phyloP scores from a whole-genome alignment of 2,888 invertebrate genomes.

The Tribolium freemani region DNA sequence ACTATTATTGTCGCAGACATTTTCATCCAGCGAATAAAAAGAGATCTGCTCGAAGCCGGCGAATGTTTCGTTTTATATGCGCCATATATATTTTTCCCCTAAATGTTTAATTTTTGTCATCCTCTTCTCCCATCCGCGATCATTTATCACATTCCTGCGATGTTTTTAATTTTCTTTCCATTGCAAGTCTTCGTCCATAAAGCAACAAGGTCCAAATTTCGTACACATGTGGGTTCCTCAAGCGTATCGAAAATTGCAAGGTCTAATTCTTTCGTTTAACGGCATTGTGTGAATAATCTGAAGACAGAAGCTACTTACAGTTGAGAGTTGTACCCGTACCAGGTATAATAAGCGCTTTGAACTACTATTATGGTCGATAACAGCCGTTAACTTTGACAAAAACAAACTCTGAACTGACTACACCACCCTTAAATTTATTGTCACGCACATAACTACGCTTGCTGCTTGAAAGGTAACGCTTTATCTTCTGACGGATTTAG shows the following conservation, averaged over 20 bases:
- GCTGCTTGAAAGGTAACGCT: not conserved
- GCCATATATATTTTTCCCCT: not conserved
- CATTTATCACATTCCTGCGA: not conserved
- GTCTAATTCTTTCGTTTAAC: not conserved
- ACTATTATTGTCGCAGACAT: not conserved
- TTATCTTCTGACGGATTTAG: not conserved
- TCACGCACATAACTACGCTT: not conserved
- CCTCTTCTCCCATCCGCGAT: not conserved
- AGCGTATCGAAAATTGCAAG: not conserved
- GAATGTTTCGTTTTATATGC: not conserved
- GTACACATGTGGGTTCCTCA: not conserved
- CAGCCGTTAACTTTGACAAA: constrained; percentile 6
- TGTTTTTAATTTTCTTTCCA: not conserved
- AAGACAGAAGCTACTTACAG: not conserved
- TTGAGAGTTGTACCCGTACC: not conserved
- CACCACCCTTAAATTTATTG: constrained; percentile 7
- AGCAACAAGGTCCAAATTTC: not conserved
- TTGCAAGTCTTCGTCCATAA: not conserved
- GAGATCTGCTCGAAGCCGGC: not conserved
- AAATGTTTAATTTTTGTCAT: not conserved
- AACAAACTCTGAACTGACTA: constrained; percentile 7
- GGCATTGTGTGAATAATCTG: not conserved
- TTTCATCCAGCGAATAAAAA: not conserved
- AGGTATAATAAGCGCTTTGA: not conserved
- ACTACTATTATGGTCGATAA: not conserved